Conservation (phyloP, 2,888 invertebrate species). For the Trypoxylon attenuatum region DNA sequence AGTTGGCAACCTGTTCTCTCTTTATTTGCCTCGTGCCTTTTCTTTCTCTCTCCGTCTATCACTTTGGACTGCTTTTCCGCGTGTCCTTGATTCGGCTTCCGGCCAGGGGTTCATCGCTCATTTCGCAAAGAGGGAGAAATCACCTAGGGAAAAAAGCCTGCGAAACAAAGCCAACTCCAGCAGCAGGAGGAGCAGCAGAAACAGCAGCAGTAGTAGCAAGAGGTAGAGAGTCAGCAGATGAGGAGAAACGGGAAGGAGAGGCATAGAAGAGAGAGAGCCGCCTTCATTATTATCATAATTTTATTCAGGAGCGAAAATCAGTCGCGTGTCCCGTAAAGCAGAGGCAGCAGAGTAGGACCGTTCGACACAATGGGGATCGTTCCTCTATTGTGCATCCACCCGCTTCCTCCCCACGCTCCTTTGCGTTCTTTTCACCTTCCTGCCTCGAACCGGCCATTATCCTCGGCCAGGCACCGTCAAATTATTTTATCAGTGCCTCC, state of each 20-base stretch:
- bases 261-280: constrained; percentile 24
- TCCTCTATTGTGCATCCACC: constrained; percentile 56
- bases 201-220: too few species aligned
- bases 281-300: constrained; percentile 71
- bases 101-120: constrained; percentile 7
- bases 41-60: too few species aligned
- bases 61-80: constrained; percentile 14
- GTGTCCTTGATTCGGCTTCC: constrained; percentile 7
- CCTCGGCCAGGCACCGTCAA: constrained; percentile 44
- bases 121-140: background rate
- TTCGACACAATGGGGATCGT: constrained; percentile 59
- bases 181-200: constrained; percentile 6
- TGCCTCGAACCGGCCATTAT: constrained; percentile 42
- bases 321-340: constrained; percentile 60
- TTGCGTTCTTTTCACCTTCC: constrained; percentile 37
- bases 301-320: constrained; percentile 71
- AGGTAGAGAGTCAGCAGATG: background rate
- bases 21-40: too few species aligned
- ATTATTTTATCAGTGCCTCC: constrained; percentile 55
- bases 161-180: constrained; percentile 61
- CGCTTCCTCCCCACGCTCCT: constrained; percentile 31
- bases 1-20: constrained; percentile 16
- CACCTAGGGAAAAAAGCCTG: constrained; percentile 20
- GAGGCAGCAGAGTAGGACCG: constrained; percentile 25
- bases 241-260: background rate